Conservation (phyloP, 2,113 vertebrate genomes). For the Ailuropoda melanoleuca region DNA sequence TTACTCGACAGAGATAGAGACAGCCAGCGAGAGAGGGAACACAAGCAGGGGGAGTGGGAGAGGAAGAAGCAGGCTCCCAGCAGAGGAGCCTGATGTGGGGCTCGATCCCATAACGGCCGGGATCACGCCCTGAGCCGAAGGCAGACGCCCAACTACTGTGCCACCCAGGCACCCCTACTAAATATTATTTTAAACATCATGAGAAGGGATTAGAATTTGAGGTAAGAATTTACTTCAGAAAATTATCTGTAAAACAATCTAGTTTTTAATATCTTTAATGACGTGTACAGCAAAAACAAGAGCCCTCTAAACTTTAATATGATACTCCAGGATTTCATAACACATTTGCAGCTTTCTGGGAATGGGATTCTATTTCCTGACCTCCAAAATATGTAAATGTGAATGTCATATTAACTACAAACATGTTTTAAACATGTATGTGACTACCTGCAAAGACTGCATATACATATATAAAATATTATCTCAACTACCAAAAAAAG, state of each 20-base stretch:
- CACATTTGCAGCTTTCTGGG: background rate
- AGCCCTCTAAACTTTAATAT: background rate
- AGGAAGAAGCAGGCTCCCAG: too few relatives aligned
- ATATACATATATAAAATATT: conserved; percentile 29
- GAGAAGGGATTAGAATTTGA: conserved; percentile 29
- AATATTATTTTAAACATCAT: conserved; percentile 1
- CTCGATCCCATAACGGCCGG: too few relatives aligned
- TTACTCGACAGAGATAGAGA: too few relatives aligned
- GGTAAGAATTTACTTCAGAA: conserved; percentile 14
- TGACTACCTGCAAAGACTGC: background rate
- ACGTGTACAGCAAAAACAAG: background rate
- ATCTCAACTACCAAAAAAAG: background rate
- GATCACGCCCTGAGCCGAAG: too few relatives aligned
- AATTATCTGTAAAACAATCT: conserved; percentile 11
- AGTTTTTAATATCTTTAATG: conserved; percentile 16
- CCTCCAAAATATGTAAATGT: background rate
- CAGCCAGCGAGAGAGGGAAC: too few relatives aligned
- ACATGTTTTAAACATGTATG: conserved; percentile 4
- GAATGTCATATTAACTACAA: conserved; percentile 17
- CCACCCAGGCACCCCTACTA: too few relatives aligned
- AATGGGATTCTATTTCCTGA: background rate
- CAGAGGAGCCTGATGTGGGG: too few relatives aligned
- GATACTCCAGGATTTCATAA: background rate
- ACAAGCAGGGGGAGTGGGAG: too few relatives aligned
- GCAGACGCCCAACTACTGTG: too few relatives aligned